Base-by-base conservation (phyloP, 2,888 invertebrate species). In the Sympetrum striolatum region DNA sequence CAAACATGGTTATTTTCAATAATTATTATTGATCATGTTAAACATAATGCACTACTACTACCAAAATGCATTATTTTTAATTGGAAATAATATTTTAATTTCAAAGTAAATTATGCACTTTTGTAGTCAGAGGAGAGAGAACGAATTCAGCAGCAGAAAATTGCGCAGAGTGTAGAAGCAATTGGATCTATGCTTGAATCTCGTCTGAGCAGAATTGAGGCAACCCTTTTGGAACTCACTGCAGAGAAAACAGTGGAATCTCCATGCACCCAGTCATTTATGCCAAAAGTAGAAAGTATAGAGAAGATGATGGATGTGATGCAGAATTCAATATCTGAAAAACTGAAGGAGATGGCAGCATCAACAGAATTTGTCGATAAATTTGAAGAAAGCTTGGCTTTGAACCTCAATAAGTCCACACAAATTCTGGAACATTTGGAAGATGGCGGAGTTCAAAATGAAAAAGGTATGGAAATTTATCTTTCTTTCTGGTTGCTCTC, bases 41-140 rank as follows among this genome's bases (percentile, higher is more conserved):
- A n/a, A n/a, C n/a, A n/a, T n/a, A n/a, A n/a, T n/a, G n/a, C n/a
- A n/a, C n/a, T n/a, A n/a, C n/a, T n/a, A n/a, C 5, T 1, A 1
- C 18, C 53, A 53, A 53, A 18, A 53, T 53, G 53, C 15, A 53
- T 1, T 18, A 53, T 0, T 1, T 53, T 15, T 73, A 3, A 73
- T n/a, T n/a, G 0, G 6, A 14, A 73, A 14, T 31, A 31, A 25
- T 31, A 10, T 2, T 31, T 10, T 64, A 3, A n/a, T n/a, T 64
- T 73, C 5, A 1, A 31, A 25, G 31, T 73, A 14, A 1, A 73
- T 73, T n/a, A 25, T 14, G 3, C 31, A 25, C 31, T n/a, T 14
- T 31, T 3, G 14, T 92, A 96, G 95, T 96, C 95, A 93, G 96
- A 96, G 92, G 96, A 96, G 93, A 94, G 96, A 91, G 96, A 96